Percentiles rank a stretch among this genome's conserved stretches.
Evolutionary conservation across 2,888 invertebrate genomes (phyloP).

Genomic region (Dasypogon diadema): DNA sequence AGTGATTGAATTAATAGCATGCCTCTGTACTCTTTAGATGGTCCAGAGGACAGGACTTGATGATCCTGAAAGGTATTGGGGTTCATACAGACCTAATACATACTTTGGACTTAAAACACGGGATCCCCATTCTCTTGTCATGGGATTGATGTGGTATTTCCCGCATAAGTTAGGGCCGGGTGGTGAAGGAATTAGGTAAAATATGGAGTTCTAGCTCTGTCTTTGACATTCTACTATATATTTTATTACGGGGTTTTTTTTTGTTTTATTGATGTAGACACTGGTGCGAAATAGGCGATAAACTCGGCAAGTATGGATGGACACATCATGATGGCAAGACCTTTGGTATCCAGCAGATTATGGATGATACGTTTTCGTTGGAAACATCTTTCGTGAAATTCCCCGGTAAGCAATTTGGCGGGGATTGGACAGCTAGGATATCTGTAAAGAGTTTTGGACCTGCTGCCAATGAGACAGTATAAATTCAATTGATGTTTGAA

Average conservation of each 20-base stretch:
- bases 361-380: conserved; percentile 82
- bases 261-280: conserved; percentile 75
- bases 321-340: conserved; percentile 89
- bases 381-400: conserved; percentile 91
- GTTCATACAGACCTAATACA: conserved; percentile 87
- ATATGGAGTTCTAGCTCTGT: no score
- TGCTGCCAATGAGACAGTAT: conserved; percentile 58
- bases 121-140: conserved; percentile 87
- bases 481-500: no score
- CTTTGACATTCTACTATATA: no score
- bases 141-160: conserved; percentile 98
- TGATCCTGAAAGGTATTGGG: conserved; percentile 90
- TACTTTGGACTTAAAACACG: conserved; percentile 94
- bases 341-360: conserved; percentile 92
- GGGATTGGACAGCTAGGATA: conserved; percentile 93
- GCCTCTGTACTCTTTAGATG: conserved; percentile 70
- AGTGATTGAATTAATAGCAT: background rate
- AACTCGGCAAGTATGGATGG: conserved; percentile 89
- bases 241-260: no score
- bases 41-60: conserved; percentile 78
- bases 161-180: conserved; percentile 75
- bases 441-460: conserved; percentile 69
- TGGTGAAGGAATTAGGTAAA: conserved; percentile 82
- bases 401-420: conserved; percentile 83
- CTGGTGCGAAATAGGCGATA: conserved; percentile 92